Evolutionary conservation across 2,797 vertebrate genomes (phyloP).

Genomic region (Epinephelus coioides): DNA sequence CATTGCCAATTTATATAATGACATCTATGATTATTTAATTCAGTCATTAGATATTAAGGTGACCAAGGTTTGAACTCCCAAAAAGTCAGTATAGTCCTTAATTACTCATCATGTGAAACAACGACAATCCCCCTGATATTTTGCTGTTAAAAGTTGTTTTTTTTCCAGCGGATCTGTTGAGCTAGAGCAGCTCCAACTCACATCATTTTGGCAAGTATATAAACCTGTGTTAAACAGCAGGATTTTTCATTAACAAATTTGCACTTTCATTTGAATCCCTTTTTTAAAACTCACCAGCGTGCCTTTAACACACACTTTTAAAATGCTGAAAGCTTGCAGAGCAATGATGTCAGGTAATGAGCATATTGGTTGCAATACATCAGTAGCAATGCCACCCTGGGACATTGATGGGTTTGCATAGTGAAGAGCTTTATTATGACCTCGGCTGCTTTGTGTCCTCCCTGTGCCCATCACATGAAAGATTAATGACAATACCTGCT

Average conservation of each 20-base stretch:
- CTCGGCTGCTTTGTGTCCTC: constrained; percentile 79
- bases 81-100: not conserved
- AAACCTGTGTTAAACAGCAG: constrained; percentile 53
- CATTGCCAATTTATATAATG: not conserved
- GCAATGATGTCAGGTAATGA: constrained; percentile 75
- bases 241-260: constrained; percentile 72
- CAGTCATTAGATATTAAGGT: too few relatives aligned
- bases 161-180: constrained; percentile 81
- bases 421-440: constrained; percentile 83
- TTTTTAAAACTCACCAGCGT: constrained; percentile 71
- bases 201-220: constrained; percentile 82
- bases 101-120: not conserved
- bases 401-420: constrained; percentile 79
- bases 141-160: constrained; percentile 62
- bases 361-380: constrained; percentile 74
- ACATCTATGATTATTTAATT: not conserved
- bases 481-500: constrained; percentile 81
- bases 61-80: not conserved
- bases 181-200: constrained; percentile 68
- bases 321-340: constrained; percentile 71
- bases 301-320: constrained; percentile 74
- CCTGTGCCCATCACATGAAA: constrained; percentile 81
- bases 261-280: constrained; percentile 50
- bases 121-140: constrained; percentile 26
- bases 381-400: constrained; percentile 72